These are phyloP conservation scores for Paelopatides confundens DNA, from an alignment of 53 echinoderm and acorn worm species.

Conservation along the genomic window DNA sequence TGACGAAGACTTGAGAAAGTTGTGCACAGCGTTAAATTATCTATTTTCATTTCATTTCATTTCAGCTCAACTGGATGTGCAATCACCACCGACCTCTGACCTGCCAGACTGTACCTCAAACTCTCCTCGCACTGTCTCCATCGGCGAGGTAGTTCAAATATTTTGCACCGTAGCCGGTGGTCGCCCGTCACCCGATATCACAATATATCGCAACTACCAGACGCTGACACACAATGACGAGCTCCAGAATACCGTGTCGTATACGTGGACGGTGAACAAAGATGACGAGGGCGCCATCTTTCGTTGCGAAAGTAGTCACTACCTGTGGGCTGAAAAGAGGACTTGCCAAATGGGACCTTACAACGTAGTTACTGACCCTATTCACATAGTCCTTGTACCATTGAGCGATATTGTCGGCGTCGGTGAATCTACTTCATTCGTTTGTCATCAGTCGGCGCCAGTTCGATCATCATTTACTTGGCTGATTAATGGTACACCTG, in stretches of 20 bases:
- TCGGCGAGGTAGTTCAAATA: constrained; percentile 70
- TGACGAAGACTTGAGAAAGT: too few relatives aligned
- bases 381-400: constrained; percentile 68
- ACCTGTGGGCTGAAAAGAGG: constrained; percentile 77
- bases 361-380: constrained; percentile 62
- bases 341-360: constrained; percentile 71
- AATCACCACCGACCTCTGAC: constrained; percentile 65
- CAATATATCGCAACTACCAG: constrained; percentile 49
- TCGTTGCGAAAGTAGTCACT: constrained; percentile 69
- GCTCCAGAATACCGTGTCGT: constrained; percentile 25
- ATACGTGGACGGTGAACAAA: constrained; percentile 73
- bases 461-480: constrained; percentile 67
- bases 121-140: constrained; percentile 52
- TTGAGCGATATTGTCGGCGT: constrained; percentile 26
- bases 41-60: not conserved
- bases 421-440: constrained; percentile 69
- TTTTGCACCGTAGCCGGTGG: constrained; percentile 80
- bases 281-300: constrained; percentile 68
- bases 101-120: constrained; percentile 65
- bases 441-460: constrained; percentile 74
- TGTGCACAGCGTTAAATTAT: too few relatives aligned
- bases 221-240: constrained; percentile 26
- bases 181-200: constrained; percentile 64
- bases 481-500: constrained; percentile 67
- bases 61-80: constrained; percentile 63